Base-by-base conservation (phyloP, 2,797 vertebrate species). In the Aldrovandia affinis region DNA sequence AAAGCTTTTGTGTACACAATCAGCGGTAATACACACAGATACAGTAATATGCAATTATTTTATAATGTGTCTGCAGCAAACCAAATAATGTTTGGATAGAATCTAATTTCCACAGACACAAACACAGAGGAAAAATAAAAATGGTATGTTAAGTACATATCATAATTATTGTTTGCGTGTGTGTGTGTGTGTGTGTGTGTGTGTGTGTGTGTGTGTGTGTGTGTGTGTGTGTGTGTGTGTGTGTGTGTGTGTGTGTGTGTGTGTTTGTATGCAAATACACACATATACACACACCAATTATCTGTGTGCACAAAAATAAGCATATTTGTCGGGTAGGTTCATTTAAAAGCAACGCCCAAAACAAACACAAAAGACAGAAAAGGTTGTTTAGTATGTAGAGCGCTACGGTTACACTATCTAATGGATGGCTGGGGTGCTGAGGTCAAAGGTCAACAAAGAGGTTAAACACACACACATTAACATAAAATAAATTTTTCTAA, bases 311-410 rank as follows among this genome's bases (percentile, higher is more conserved):
- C 6, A 15, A n/a, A 78, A 59, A 81, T 55, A 25, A 33, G 12
- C 63, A 68, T 39, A 25, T 73, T 39, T 20, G 22, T 14, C 33
- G 33, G 30, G 63, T 68, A 9, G 28, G 9, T 10, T 14, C 12
- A 12, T 14, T 73, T 39, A 20, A 65, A 87, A 79, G 65, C 73
- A 36, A 83, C 54, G 63, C 54, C 77, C 83, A 75, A 57, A 44
- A 55, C 39, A 81, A 59, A 50, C 61, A 50, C 18, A 14, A 22
- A 39, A 75, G 25, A 78, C 50, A 80, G 77, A 85, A 88, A 83
- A 39, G 0, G 54, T 88, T 88, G 50, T 54, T 70, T 81, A 59
- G 18, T 33, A 81, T 25, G 50, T 14, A 77, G 80, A 89, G 30
- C 7, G 36, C 81, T 12, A 30, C 36, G 33, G 33, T 54, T 4